Evolutionary conservation across 2,797 vertebrate genomes (phyloP), one percentile per base, ranked within the genome.

Genomic region (Aldrovandia affinis): DNA sequence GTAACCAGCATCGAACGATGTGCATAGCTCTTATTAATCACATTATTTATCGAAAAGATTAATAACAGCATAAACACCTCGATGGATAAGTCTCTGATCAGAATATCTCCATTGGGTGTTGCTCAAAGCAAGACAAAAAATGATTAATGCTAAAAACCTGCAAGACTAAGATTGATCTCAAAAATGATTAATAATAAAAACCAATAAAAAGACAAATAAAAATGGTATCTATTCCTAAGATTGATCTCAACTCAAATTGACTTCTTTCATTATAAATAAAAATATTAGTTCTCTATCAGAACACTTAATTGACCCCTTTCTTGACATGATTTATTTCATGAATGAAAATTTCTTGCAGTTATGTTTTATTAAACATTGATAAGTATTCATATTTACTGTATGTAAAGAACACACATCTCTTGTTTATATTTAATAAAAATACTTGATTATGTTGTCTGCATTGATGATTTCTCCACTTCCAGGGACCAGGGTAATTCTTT

Each of bases 51-150:
- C 30, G 30, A 86, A 78, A 78, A 88, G 0, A 83, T 65, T 22
- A 80, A 59, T 52, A 81, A 83, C 39, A 14, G 12, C 25, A 68
- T 80, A 30, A 89, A 90, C 93, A 99, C 98, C 96, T 99, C 97
- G 92, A 99, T 98, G 65, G 93, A 94, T 81, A 99, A 96, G 85
- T 99, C 97, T 93, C 85, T 91, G 90, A 99, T 99, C 87, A 99
- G 93, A 85, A 99, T 12, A 88, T 99, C 98, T 89, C 98, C 98
- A 89, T 99, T 99, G 87, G 98, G 98, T 28, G 98, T 99, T 83
- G 96, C 97, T 82, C n/a, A n/a, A n/a, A n/a, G n/a, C n/a, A n/a
- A n/a, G n/a, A n/a, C n/a, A n/a, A n/a, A n/a, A n/a, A 99, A 91
- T 0, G 98, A 98, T 83, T 97, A 97, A 68, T 97, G 97, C 81